Evolutionary conservation across 1,140 invertebrate genomes (phyloP).

Genomic region (Calephelis nemesis): DNA sequence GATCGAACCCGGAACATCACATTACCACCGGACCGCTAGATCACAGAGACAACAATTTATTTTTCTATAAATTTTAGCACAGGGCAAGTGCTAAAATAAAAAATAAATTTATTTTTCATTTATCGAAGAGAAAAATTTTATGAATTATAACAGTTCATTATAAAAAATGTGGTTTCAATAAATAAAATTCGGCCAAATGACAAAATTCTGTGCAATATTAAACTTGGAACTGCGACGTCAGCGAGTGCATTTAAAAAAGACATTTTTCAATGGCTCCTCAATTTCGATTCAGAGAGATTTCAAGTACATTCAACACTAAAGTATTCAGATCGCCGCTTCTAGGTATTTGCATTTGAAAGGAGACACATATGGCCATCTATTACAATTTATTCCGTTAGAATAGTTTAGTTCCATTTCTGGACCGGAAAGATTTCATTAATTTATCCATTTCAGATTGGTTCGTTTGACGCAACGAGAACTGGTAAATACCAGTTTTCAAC

Average conservation of each 20-base stretch:
- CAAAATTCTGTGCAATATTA: background rate
- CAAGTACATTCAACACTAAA: constrained; percentile 6
- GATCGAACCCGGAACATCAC: too few species aligned
- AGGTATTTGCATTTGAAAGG: constrained; percentile 14
- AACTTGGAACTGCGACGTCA: background rate
- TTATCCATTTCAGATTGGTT: background rate
- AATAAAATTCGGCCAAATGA: too few species aligned
- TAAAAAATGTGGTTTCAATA: too few species aligned
- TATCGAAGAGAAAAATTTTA: too few species aligned
- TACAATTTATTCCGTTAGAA: constrained; percentile 10
- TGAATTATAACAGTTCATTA: too few species aligned
- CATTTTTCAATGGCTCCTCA: constrained; percentile 6
- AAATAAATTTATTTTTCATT: too few species aligned
- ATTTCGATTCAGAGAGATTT: constrained; percentile 11
- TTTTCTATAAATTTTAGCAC: too few species aligned
- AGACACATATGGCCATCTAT: constrained; percentile 4
- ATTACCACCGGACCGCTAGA: too few species aligned
- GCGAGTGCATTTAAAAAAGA: background rate
- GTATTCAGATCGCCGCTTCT: constrained; percentile 3
- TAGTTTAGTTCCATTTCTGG: constrained; percentile 6
- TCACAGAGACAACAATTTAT: too few species aligned
- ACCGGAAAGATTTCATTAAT: constrained; percentile 11
- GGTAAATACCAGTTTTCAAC: too few species aligned
- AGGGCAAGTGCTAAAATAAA: too few species aligned
- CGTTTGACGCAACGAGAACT: background rate